Base-by-base conservation (phyloP, 2,797 vertebrate genomes). In the Oreochromis mossambicus region DNA sequence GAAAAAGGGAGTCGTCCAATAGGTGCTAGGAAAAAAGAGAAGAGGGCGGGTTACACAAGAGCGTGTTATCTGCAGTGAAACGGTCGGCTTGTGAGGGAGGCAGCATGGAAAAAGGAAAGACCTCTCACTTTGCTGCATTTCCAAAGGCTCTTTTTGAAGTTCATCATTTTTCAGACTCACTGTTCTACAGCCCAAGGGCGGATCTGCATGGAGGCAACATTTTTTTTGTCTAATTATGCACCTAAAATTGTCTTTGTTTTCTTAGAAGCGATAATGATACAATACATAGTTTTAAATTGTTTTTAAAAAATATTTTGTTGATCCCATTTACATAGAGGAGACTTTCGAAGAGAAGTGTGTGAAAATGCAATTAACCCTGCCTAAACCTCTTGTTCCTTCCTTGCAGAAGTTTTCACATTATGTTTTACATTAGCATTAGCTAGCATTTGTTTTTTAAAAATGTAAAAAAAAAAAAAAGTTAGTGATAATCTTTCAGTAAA, bases 31-130 rank as follows among this genome's bases (percentile, higher is more conserved):
- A 14, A 85, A 17, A 77, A 9, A 46, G 19, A 41, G 41, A 8
- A 80, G 79, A 76, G 80, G 92, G 87, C 87, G 94, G 92, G 89
- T 46, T 43, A 56, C 32, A 86, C 52, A 79, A 77, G 63, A 80
- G 73, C 66, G 76, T 11, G 84, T 90, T 82, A 88, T 80, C 81
- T 84, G 87, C 78, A 52, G 38, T 3, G 76, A 85, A 79, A 79
- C 32, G 36, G 51, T 14, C 82, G 26, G 50, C 1, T 48, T 19
- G 68, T 48, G 12, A 70, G 50, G 5, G 43, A 34, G 52, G 7
- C 8, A 12, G 48, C 10, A 32, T 14, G 2, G 3, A 3, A 11
- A 19, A 2, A 13, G 2, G 1, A 19, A 10, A 63, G 75, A 88
- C 0, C 1, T 85, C 83, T 91, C 87, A 84, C 92, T 91, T 85